These are phyloP conservation scores for Stigmatopora argus DNA, from an alignment of 2,113 vertebrate genomes.

Conservation along the genomic window DNA sequence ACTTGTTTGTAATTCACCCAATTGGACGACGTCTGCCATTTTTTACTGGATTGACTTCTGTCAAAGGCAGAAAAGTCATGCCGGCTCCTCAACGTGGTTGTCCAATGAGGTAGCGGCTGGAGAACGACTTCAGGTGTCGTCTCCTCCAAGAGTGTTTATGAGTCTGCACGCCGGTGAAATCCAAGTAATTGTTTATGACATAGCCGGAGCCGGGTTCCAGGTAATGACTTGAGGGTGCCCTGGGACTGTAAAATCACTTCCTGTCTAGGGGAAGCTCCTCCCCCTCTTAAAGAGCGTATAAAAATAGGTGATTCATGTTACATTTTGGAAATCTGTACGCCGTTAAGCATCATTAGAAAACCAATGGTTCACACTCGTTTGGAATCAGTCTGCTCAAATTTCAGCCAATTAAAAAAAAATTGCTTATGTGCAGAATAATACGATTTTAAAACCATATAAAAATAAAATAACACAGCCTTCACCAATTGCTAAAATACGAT, in stretches of 20 bases:
- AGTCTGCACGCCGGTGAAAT: slow-evolving; percentile 53
- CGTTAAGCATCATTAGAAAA: slow-evolving; percentile 59
- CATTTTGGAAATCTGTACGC: slow-evolving; percentile 31
- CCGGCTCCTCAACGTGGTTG: slow-evolving; percentile 29
- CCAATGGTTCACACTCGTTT: slow-evolving; percentile 50
- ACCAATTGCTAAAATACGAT: too few species aligned
- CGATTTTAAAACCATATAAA: too few species aligned
- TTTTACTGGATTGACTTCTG: too few species aligned
- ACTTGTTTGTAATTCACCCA: too few species aligned
- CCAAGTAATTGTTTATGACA: slow-evolving; percentile 65
- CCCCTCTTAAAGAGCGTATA: slow-evolving; percentile 36
- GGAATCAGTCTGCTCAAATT: too few species aligned
- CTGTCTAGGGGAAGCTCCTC: slow-evolving; percentile 54
- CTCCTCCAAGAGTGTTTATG: slow-evolving; percentile 52
- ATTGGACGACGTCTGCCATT: too few species aligned
- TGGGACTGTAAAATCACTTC: slow-evolving; percentile 56
- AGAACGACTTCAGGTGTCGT: slow-evolving; percentile 55
- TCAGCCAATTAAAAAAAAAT: too few species aligned
- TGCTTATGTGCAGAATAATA: too few species aligned
- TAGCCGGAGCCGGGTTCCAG: slow-evolving; percentile 40
- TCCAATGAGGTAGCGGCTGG: slow-evolving; percentile 43
- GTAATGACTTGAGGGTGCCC: slow-evolving; percentile 57
- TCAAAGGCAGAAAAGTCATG: background rate
- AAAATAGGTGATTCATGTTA: slow-evolving; percentile 47
- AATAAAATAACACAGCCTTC: too few species aligned